These are phyloP conservation scores for Hyperoplus lanceolatus DNA, from an alignment of 2,797 vertebrate species.

Conservation along the genomic window DNA sequence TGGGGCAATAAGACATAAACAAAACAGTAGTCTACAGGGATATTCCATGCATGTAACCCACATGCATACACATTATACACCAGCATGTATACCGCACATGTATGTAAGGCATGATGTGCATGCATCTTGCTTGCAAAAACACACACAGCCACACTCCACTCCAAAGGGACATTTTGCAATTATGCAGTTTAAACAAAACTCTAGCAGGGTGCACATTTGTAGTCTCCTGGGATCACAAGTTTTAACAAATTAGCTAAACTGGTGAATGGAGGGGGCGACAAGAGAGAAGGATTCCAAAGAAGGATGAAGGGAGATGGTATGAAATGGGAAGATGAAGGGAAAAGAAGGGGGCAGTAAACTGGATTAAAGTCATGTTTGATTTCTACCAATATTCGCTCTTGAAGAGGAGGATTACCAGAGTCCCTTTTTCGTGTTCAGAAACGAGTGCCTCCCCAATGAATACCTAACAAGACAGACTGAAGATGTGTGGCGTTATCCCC, in stretches of 20 bases:
- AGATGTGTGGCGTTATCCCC: not conserved
- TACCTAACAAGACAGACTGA: slow-evolving; percentile 18
- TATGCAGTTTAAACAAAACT: slow-evolving; percentile 31
- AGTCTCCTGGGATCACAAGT: slow-evolving; percentile 32
- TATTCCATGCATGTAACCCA: slow-evolving; percentile 40
- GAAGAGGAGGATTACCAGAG: not conserved
- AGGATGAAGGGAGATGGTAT: slow-evolving; percentile 7
- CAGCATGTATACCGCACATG: not conserved
- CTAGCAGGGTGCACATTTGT: slow-evolving; percentile 30
- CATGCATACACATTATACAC: slow-evolving; percentile 14
- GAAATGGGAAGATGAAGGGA: slow-evolving; percentile 1
- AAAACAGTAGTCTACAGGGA: slow-evolving; percentile 76
- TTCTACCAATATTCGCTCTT: slow-evolving; percentile 13
- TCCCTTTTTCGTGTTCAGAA: not conserved
- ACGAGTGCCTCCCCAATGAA: not conserved
- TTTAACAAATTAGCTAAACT: slow-evolving; percentile 42
- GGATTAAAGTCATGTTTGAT: slow-evolving; percentile 18
- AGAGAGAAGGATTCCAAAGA: slow-evolving; percentile 26
- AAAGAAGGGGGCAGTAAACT: not conserved
- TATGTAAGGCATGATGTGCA: not conserved
- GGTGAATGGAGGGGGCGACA: slow-evolving; percentile 8
- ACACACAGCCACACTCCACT: slow-evolving; percentile 12
- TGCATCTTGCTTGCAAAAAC: not conserved
- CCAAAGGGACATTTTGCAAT: slow-evolving; percentile 31
- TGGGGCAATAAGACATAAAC: slow-evolving; percentile 79